These are phyloP conservation scores for Calidris pygmaea DNA, from an alignment of 2,113 vertebrate genomes.

Conservation along the genomic window DNA sequence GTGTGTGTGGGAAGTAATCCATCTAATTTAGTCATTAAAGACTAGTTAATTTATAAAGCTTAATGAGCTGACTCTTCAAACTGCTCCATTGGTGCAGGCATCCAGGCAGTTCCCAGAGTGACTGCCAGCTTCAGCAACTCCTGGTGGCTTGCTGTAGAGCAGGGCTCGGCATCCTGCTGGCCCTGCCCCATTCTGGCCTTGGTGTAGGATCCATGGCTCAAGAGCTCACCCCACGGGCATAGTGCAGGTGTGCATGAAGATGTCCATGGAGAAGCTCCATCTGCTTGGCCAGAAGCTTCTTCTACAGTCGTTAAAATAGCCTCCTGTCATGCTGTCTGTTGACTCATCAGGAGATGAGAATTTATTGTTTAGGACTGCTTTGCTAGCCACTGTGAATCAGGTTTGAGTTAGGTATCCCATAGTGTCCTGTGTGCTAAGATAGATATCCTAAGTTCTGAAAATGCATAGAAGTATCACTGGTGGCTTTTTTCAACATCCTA, in stretches of 20 bases:
- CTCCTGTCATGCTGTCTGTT: neutral
- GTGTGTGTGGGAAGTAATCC: too few relatives aligned
- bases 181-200: neutral
- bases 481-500: neutral
- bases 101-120: neutral
- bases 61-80: neutral
- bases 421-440: neutral
- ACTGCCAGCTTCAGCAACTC: neutral
- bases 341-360: neutral
- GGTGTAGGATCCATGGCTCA: fast-evolving
- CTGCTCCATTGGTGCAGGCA: neutral
- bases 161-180: neutral
- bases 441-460: neutral
- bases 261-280: neutral
- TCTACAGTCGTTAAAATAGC: neutral
- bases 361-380: neutral
- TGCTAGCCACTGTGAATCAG: neutral
- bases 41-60: neutral
- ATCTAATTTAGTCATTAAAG: neutral
- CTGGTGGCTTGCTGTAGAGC: fast-evolving
- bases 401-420: neutral
- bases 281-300: neutral
- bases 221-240: fast-evolving
- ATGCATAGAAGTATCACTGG: neutral
- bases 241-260: neutral